phyloP scores from a whole-genome alignment of 2,888 invertebrate genomes.

The Oscheius sp. region DNA sequence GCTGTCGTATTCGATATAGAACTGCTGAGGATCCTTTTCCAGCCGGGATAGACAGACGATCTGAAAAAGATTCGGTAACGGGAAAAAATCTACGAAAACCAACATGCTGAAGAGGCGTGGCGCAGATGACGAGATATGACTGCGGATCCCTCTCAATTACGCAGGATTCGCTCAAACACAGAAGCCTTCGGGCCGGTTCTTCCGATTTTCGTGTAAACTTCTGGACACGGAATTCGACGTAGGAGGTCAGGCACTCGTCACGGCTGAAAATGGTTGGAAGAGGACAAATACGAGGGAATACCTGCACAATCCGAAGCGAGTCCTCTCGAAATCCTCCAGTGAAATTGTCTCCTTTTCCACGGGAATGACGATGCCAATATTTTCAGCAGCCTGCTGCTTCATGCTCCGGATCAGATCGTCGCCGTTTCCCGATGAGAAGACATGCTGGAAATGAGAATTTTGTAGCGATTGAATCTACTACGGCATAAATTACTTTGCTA shows the following conservation, averaged over 20 bases:
- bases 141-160: constrained; percentile 95
- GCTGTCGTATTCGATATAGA: constrained; percentile 92
- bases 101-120: constrained; percentile 78
- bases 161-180: constrained; percentile 93
- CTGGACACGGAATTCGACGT: constrained; percentile 94
- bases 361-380: constrained; percentile 86
- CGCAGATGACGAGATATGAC: constrained; percentile 91
- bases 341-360: constrained; percentile 86
- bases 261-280: constrained; percentile 78
- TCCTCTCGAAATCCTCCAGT: constrained; percentile 86
- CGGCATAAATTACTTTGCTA: too few relatives aligned
- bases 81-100: constrained; percentile 81
- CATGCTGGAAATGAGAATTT: constrained; percentile 50
- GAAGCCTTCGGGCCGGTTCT: constrained; percentile 82
- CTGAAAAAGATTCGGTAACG: constrained; percentile 81
- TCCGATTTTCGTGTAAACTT: constrained; percentile 87
- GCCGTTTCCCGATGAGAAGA: constrained; percentile 84
- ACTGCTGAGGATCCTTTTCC: constrained; percentile 90
- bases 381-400: constrained; percentile 84
- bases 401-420: constrained; percentile 89
- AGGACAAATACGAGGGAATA: constrained; percentile 67
- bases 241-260: constrained; percentile 94
- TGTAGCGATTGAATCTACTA: too few relatives aligned
- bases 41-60: constrained; percentile 80
- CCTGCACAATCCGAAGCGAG: constrained; percentile 92